Conservation (phyloP, 1,140 invertebrate genomes). For the Panagrolaimus sp. region DNA sequence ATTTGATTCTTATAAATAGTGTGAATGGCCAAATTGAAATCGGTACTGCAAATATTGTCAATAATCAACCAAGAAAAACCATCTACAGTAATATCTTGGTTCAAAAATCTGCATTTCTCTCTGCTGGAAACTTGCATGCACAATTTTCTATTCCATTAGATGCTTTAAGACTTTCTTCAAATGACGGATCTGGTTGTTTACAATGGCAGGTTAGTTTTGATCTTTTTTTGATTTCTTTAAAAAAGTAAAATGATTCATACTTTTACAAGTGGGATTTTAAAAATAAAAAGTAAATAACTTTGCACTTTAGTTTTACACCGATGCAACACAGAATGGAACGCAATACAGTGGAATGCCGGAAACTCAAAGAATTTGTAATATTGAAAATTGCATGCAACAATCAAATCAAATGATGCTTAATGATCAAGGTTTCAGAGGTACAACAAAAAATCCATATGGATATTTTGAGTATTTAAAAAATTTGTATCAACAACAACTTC, state of each 20-base stretch:
- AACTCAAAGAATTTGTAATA: constrained; percentile 1
- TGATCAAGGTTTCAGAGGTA: no score
- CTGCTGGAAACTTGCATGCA: neutral
- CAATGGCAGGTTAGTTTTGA: constrained; percentile 12
- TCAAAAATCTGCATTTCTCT: neutral
- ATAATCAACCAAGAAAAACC: neutral
- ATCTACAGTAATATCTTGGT: neutral
- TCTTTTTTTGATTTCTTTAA: neutral
- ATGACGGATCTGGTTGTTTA: neutral
- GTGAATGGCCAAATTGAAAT: constrained; percentile 12
- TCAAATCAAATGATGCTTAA: neutral
- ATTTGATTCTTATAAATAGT: neutral
- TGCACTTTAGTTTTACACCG: constrained; percentile 7
- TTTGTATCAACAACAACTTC: no score
- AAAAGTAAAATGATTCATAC: neutral
- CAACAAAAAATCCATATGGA: neutral
- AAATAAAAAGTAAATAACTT: neutral
- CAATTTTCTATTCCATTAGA: neutral
- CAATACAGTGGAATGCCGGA: neutral
- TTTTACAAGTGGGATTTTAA: no score
- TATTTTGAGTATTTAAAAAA: neutral
- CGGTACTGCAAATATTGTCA: neutral
- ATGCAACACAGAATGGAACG: neutral
- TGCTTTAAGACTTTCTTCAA: neutral
- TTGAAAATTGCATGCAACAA: neutral